These are phyloP conservation scores for Macheiramphus alcinus DNA, from an alignment of 2,113 vertebrate species.

Conservation along the genomic window DNA sequence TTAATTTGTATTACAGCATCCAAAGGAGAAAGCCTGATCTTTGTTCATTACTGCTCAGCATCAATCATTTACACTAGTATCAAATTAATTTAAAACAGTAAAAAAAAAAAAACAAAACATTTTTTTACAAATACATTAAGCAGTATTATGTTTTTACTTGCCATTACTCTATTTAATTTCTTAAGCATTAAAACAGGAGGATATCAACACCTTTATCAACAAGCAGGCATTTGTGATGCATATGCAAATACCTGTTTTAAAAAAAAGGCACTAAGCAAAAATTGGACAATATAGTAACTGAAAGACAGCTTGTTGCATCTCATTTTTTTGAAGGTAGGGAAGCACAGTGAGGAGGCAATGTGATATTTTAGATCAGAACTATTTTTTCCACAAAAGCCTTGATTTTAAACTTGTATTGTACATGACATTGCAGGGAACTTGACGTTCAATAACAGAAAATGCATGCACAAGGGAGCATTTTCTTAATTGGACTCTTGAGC, in stretches of 20 bases:
- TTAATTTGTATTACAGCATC: background rate
- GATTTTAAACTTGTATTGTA: background rate
- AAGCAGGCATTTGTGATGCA: background rate
- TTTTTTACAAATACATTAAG: background rate
- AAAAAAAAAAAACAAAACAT: background rate
- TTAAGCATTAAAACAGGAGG: background rate
- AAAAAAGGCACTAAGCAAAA: background rate
- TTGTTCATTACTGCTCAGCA: background rate
- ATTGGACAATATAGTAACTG: background rate
- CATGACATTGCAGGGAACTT: background rate
- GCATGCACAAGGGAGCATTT: conserved; percentile 16
- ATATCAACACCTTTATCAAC: background rate
- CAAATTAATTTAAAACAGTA: background rate
- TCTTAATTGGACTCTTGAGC: conserved; percentile 49
- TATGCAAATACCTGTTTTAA: background rate
- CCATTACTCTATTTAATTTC: background rate
- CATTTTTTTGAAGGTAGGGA: background rate
- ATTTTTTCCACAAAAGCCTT: background rate
- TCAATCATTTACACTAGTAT: background rate
- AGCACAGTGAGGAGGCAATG: background rate
- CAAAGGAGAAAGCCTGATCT: background rate
- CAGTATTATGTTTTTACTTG: background rate
- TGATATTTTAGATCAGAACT: background rate
- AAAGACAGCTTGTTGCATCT: background rate
- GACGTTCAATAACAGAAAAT: conserved; percentile 32